Evolutionary conservation across 2,113 vertebrate species (phyloP), one percentile per base, ranked within the genome.

Genomic region (Willisornis vidua): DNA sequence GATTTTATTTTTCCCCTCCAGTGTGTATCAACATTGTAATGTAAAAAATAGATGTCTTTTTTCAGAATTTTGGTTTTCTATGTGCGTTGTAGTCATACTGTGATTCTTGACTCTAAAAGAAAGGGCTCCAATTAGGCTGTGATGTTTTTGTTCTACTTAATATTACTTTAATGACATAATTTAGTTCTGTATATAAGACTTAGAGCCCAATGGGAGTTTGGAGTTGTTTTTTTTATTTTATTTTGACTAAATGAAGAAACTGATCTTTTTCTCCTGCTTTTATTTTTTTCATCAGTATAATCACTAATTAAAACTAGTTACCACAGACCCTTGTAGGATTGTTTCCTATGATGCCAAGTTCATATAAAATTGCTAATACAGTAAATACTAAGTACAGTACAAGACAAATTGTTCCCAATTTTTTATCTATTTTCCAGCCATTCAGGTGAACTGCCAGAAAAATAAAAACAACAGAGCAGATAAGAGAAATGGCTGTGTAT

Each of bases 331-430:
- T 97, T 96, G 98, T 91, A 65, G 98, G 98, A 96, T 98, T 99
- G 96, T 98, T 99, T 83, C 99, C 99, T 95, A 99, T 98, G 95
- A 99, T 98, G 78, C 99, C 99, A 77, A 99, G 97, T 97, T 99
- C 99, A 75, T 99, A 99, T 39, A 99, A 98, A 97, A 99, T 98
- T 46, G 99, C 98, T 92, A 99, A 93, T 41, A 98, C 96, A 89
- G 98, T 98, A 94, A 99, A 99, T 46, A 98, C 89, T 63, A 99
- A 84, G 96, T 99, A 99, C 93, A 98, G 97, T 81, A 98, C n/a
- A 57, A 99, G 97, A 74, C 97, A 99, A 29, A 98, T 95, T 7
- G 97, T 45, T 83, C 99, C 99, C 76, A 99, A 35, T 88, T 99
- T 99, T 98, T 98, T 99, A 98, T 99, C 98, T 96, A 99, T 93